Base-by-base conservation (phyloP, 2,888 invertebrate species). In the Ptychoptera contaminata region DNA sequence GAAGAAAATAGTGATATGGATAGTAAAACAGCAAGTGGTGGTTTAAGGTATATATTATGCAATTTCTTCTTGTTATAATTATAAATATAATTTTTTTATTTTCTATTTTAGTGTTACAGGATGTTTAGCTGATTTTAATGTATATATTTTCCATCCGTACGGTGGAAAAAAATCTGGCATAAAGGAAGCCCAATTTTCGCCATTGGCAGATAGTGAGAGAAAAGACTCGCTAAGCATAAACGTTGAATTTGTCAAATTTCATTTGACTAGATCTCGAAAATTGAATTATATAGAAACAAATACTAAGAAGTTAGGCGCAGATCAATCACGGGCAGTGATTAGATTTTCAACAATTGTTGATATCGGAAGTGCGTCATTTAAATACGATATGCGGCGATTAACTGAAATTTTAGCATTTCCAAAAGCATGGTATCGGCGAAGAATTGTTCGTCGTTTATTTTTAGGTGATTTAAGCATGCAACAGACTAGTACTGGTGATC, bases 91-190 rank as follows among this genome's bases (percentile, higher is more conserved):
- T n/a, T 80, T 56, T 90, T 88, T 30, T 90, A 91, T 0, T 23
- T 23, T 30, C 16, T 16, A 5, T 37, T 70, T 91, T 2, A 91
- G 94, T 62, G 88, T 98, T 7, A 97, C 96, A 0, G 94, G 93
- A 1, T 93, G 92, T 56, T 72, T 98, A 48, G 90, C 93, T 0
- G 94, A 96, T 67, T 98, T 98, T 68, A 93, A 92, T 2, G 84
- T 98, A 3, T 94, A 92, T 66, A 91, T 98, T 57, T 98, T 96
- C 69, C 97, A 97, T 69, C 97, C 97, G 0, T 98, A 96, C 61
- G 94, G 94, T 8, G 77, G 77, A 6, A 91, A 91, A 64, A 90
- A 90, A 64, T 74, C 83, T 42, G 80, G 82, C 56, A 58, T 68
- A 8, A 82, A 82, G 60, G 82, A 82, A 60, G 79, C 85, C 0